Evolutionary conservation across 2,888 invertebrate genomes (phyloP), one percentile per base, ranked within the genome.

Genomic region (Aspidiotus rigidus): DNA sequence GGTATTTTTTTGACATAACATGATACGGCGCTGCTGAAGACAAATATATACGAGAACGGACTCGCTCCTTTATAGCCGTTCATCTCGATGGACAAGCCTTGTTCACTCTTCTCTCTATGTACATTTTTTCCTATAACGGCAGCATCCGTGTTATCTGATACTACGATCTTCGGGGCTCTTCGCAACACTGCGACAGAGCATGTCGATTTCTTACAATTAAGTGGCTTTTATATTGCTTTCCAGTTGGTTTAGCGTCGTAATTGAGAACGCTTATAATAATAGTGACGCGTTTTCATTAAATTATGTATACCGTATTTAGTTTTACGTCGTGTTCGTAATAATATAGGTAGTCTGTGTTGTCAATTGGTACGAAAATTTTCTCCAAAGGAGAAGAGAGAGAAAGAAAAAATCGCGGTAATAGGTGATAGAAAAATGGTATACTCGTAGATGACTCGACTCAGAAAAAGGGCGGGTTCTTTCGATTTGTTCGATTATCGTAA

Each of bases 1-100:
- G 66, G 66, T 66, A 66, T 66, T 66, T 28, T 66, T 66, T 28
- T 66, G 66, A 66, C 66, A 66, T 59, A 66, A 66, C 66, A 66
- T 66, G 66, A 66, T 66, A 66, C 66, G 66, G 66, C 66, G 66
- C 66, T 66, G 66, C 57, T 42, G 28, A 54, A 62, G 64, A 64
- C 64, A 64, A 64, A 64, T 66, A 49, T 16, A 39, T 56, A 57
- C 66, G 28, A 28, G 66, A 66, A 66, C 66, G 28, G 28, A 28
- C 28, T 28, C 28, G 28, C 28, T 66, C 53, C 42, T 28, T 56
- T 64, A 56, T 44, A 42, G 17, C 49, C 44, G 16, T 57, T 57
- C 59, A 49, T 66, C 28, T 28, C 66, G 66, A 66, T 66, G 66
- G 66, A 66, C 57, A 66, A 66, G 59, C 59, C 59, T 59, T 66